Evolutionary conservation across 2,888 invertebrate species (phyloP), one percentile per base, ranked within the genome.

Genomic region (Carterocephalus palaemon): DNA sequence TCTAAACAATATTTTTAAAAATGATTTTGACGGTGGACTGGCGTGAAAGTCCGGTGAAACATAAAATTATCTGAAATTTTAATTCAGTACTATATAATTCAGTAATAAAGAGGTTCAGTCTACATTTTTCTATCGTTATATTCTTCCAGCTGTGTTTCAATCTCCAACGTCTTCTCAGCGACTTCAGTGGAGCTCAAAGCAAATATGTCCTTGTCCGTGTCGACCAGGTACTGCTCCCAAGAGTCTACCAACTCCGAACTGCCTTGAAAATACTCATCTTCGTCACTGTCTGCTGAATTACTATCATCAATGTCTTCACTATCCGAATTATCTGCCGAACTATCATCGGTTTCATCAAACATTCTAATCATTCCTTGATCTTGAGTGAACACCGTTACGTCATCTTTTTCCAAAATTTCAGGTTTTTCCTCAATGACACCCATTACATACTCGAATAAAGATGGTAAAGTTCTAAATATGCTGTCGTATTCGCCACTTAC

Each of bases 361-460:
- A 3, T 4, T 19, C 3, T 3, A 19, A 19, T n/a, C n/a, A n/a
- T n/a, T n/a, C n/a, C n/a, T n/a, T n/a, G n/a, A n/a, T 45, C 31
- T 12, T 8, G 16, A 6, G 31, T 37, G 6, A 45, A 45, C 0
- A 45, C 37, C 4, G 45, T 31, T 10, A 45, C 22, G 9, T 45
- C 45, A n/a, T 45, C 45, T 15, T 45, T 45, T 45, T 45, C 45
- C 16, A 45, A 24, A 9, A 45, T 37, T 31, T 15, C 31, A 3
- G 45, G 45, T 13, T 32, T 45, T 2, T 23, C 9, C 24, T 37
- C 31, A 3, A 45, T 31, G 3, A 31, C 2, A 20, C 16, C 23
- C 43, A 43, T 29, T 6, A 43, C 16, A 17, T 36, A 29, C n/a
- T 43, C 43, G 17, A 43, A 43, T 6, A 43, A 36, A 16, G 16